Base-by-base conservation (phyloP, 2,888 invertebrate genomes). In the Synergus laeviventris region DNA sequence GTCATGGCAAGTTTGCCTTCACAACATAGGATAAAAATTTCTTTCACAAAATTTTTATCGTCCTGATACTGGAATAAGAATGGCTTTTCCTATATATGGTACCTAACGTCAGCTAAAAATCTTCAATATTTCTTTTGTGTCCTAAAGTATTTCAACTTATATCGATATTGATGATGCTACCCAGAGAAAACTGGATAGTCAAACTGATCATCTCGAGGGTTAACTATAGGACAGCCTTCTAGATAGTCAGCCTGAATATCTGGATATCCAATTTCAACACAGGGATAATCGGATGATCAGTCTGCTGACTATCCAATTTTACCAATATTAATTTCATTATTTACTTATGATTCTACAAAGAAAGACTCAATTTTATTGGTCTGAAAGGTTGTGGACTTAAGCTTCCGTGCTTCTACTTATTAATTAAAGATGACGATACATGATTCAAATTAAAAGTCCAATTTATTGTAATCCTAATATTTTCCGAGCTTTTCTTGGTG, bases 71-170 rank as follows among this genome's bases (percentile, higher is more conserved):
- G 64, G 64, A 14, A 42, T 21, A 39, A 42, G 21, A 42, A 64
- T 64, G 64, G 12, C 21, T 39, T 18, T 64, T 21, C 14, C 21
- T 24, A 21, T 64, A 14, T 42, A 42, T n/a, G n/a, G n/a, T 31
- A 31, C 14, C 64, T 39, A 21, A 64, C 18, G 42, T 64, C 64
- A 64, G 64, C 21, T 21, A 38, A 64, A 42, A 64, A 39, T 64
- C 21, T 21, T 21, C 21, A 64, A 64, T 64, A 64, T 64, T 42
- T 42, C 64, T 42, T 64, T 42, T 64, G 16, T 64, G 42, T 64
- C 14, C 12, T 14, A 16, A 42, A 64, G 21, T 21, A 64, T 64
- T 38, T 62, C 0, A 18, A 21, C 21, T 21, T n/a, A 14, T 21
- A 38, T 24, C 14, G 39, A 42, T 42, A 54, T 54, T 18, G 9